These are phyloP conservation scores for Ryuthela nishihirai DNA, from an alignment of 2,888 invertebrate genomes.

Conservation along the genomic window DNA sequence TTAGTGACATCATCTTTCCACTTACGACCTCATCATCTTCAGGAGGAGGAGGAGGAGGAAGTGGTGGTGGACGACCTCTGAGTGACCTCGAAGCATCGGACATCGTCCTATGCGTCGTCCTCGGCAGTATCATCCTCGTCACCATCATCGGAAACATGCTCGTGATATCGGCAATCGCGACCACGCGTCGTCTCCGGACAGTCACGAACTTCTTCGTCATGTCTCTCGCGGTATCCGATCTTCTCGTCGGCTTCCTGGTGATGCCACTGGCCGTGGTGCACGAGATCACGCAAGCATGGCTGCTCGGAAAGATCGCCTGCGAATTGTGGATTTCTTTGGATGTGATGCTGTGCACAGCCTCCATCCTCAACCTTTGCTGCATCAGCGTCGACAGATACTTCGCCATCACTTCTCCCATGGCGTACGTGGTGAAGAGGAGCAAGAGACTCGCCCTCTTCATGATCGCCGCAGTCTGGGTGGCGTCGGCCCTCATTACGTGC, in stretches of 20 bases:
- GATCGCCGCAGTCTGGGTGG: conserved; percentile 47
- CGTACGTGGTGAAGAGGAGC: conserved; percentile 46
- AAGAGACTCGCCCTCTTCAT: conserved; percentile 45
- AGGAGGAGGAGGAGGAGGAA: too few relatives aligned
- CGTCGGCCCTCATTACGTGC: conserved; percentile 45
- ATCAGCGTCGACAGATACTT: conserved; percentile 48
- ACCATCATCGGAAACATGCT: conserved; percentile 37
- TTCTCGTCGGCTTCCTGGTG: conserved; percentile 41
- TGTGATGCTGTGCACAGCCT: conserved; percentile 49
- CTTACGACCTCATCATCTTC: too few relatives aligned
- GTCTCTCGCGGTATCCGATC: conserved; percentile 41
- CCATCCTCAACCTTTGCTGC: conserved; percentile 48
- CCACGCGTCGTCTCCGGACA: conserved; percentile 39
- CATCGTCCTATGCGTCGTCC: conserved; percentile 9
- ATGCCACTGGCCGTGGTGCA: conserved; percentile 41
- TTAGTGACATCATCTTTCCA: too few relatives aligned
- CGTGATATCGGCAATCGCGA: conserved; percentile 34
- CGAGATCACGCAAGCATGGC: conserved; percentile 39
- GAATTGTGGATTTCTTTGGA: conserved; percentile 45
- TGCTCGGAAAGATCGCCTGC: conserved; percentile 40
- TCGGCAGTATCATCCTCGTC: conserved; percentile 24
- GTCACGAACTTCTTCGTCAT: conserved; percentile 43
- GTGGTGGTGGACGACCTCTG: too few relatives aligned
- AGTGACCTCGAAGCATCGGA: too few relatives aligned
- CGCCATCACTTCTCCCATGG: conserved; percentile 48